Conservation (phyloP, 2,888 invertebrate species). For the Leucophenga maculata region DNA sequence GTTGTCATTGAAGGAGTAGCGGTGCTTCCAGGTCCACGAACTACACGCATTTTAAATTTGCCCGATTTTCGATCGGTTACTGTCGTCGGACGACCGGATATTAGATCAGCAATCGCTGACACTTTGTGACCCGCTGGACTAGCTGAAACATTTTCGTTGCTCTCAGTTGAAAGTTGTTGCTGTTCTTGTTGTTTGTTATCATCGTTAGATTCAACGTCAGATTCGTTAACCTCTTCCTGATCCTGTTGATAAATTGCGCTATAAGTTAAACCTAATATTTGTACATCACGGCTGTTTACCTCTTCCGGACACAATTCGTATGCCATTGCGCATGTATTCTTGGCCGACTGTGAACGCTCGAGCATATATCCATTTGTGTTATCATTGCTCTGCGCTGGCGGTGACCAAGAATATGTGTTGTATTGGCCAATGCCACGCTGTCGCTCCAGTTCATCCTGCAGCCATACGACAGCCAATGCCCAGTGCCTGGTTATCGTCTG, state of each 20-base stretch:
- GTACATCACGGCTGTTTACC: slow-evolving; percentile 65
- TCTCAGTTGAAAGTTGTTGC: slow-evolving; percentile 27
- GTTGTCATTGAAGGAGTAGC: slow-evolving; percentile 47
- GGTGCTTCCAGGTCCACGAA: slow-evolving; percentile 35
- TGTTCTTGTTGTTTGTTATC: slow-evolving; percentile 57
- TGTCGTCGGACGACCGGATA: slow-evolving; percentile 32
- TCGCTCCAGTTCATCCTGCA: slow-evolving; percentile 92
- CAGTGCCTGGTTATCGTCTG: slow-evolving; percentile 88
- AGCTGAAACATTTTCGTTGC: slow-evolving; percentile 26
- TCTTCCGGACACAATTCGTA: slow-evolving; percentile 83
- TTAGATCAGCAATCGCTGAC: slow-evolving; percentile 38
- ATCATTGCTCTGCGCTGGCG: slow-evolving; percentile 94
- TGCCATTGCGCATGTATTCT: slow-evolving; percentile 87
- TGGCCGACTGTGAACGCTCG: slow-evolving; percentile 93
- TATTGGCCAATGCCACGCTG: slow-evolving; percentile 78
- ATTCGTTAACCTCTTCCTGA: slow-evolving; percentile 72
- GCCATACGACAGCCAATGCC: slow-evolving; percentile 92
- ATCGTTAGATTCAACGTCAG: slow-evolving; percentile 69
- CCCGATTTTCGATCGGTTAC: slow-evolving; percentile 38
- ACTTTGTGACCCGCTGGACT: slow-evolving; percentile 33
- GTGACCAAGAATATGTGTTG: slow-evolving; percentile 92
- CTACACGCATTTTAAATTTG: not conserved
- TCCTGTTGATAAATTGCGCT: slow-evolving; percentile 55
- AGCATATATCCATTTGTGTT: slow-evolving; percentile 95
- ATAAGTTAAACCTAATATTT: not conserved